Evolutionary conservation across 2,888 invertebrate species (phyloP).

Genomic region (Apamea anceps): DNA sequence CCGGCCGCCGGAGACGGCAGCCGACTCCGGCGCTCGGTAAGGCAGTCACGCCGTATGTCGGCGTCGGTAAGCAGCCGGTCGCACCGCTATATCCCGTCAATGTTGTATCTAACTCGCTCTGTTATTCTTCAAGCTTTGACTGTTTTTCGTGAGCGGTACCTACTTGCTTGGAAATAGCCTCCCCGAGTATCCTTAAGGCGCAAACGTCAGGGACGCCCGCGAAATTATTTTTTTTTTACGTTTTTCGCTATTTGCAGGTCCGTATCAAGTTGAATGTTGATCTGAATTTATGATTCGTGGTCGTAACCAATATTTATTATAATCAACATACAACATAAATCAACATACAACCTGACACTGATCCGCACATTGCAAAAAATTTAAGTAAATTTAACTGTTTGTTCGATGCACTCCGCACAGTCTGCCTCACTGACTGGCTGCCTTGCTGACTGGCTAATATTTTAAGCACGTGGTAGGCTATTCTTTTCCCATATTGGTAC

Average conservation of each 20-base stretch:
- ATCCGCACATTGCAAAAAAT: neutral
- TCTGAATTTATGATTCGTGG: too few species aligned
- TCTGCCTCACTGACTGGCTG: neutral
- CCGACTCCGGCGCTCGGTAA: conserved; percentile 88
- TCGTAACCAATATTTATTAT: neutral
- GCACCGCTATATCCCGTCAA: conserved; percentile 62
- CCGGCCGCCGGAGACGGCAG: conserved; percentile 84
- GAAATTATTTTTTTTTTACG: neutral
- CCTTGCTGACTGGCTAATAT: neutral
- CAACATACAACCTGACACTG: neutral
- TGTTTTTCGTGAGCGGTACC: neutral
- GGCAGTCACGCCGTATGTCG: conserved; percentile 86
- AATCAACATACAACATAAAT: neutral
- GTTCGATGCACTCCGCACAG: neutral
- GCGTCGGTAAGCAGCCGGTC: conserved; percentile 86
- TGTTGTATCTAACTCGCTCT: conserved; percentile 58
- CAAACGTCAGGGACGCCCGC: neutral
- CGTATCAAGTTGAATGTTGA: neutral
- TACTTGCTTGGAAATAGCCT: neutral
- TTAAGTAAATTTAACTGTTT: neutral
- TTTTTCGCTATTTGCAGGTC: neutral
- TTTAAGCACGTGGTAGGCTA: neutral
- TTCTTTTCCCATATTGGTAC: neutral
- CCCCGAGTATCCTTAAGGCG: neutral
- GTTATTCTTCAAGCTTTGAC: conserved; percentile 33